Conservation (phyloP, 2,113 vertebrate species). For the Epinephelus fuscoguttatus region DNA sequence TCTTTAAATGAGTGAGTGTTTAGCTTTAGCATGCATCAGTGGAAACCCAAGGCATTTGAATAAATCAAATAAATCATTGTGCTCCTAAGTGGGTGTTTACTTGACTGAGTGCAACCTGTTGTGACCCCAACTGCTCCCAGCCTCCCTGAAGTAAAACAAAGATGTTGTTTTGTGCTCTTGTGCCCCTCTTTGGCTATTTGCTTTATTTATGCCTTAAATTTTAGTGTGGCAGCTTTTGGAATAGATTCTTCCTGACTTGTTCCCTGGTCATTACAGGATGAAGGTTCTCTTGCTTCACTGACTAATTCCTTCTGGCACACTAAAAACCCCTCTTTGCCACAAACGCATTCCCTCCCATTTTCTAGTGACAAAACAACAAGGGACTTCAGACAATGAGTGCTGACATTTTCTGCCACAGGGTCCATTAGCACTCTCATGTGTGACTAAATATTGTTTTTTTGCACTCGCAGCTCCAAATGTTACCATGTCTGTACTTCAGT, state of each 20-base stretch:
- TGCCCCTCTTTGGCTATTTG: slow-evolving; percentile 51
- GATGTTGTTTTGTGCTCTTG: slow-evolving; percentile 50
- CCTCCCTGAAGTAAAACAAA: slow-evolving; percentile 61
- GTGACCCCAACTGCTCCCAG: slow-evolving; percentile 61
- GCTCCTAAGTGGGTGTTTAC: slow-evolving; percentile 64
- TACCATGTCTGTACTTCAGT: slow-evolving; percentile 21
- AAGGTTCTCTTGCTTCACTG: slow-evolving; percentile 53
- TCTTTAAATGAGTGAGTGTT: slow-evolving; percentile 64
- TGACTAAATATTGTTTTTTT: slow-evolving; percentile 65
- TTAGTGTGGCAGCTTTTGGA: slow-evolving; percentile 51
- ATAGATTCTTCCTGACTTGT: slow-evolving; percentile 59
- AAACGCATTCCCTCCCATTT: slow-evolving; percentile 52
- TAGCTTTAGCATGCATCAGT: slow-evolving; percentile 57
- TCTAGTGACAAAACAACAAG: slow-evolving; percentile 60
- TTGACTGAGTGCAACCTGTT: slow-evolving; percentile 62
- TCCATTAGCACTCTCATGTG: slow-evolving; percentile 75
- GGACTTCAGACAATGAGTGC: slow-evolving; percentile 60
- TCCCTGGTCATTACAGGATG: slow-evolving; percentile 57
- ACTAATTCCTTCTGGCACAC: slow-evolving; percentile 67
- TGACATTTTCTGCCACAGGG: slow-evolving; percentile 70
- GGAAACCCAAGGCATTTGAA: slow-evolving; percentile 67
- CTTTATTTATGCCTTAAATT: slow-evolving; percentile 73
- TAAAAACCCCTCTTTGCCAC: slow-evolving; percentile 44
- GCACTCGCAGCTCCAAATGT: slow-evolving; percentile 25
- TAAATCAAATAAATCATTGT: slow-evolving; percentile 69